phyloP scores from a whole-genome alignment of 2,888 invertebrate genomes.

The Epistrophella euchroma region DNA sequence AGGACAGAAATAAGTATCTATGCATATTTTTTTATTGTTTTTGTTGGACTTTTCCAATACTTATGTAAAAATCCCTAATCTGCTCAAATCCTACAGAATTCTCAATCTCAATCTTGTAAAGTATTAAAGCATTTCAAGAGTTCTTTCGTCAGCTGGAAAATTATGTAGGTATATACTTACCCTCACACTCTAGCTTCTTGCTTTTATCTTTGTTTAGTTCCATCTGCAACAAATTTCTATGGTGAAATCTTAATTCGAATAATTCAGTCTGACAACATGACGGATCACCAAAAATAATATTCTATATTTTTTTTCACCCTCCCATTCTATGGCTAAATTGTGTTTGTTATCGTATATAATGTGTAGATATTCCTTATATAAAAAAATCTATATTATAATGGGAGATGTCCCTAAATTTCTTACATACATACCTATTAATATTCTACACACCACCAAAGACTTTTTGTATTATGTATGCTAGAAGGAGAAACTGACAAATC shows the following conservation, averaged over 20 bases:
- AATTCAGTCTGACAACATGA: constrained; percentile 84
- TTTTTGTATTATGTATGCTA: constrained; percentile 6
- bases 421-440: not conserved
- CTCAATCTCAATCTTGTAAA: not conserved
- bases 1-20: too few relatives aligned
- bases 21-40: too few relatives aligned
- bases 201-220: constrained; percentile 78
- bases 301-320: constrained; percentile 43
- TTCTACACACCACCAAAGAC: not conserved
- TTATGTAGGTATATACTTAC: not conserved
- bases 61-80: not conserved
- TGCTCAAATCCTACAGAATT: not conserved
- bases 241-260: constrained; percentile 84
- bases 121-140: constrained; percentile 41
- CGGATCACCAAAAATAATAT: constrained; percentile 82
- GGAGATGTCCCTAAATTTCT: constrained; percentile 32
- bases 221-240: constrained; percentile 80
- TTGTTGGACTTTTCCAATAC: too few relatives aligned
- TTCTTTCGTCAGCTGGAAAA: constrained; percentile 30
- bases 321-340: constrained; percentile 39
- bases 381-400: not conserved
- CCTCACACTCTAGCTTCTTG: constrained; percentile 71
- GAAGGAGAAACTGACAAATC: not conserved
- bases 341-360: constrained; percentile 36
- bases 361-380: not conserved